Base-by-base conservation (phyloP, 2,113 vertebrate species). In the Sceloporus undulatus region DNA sequence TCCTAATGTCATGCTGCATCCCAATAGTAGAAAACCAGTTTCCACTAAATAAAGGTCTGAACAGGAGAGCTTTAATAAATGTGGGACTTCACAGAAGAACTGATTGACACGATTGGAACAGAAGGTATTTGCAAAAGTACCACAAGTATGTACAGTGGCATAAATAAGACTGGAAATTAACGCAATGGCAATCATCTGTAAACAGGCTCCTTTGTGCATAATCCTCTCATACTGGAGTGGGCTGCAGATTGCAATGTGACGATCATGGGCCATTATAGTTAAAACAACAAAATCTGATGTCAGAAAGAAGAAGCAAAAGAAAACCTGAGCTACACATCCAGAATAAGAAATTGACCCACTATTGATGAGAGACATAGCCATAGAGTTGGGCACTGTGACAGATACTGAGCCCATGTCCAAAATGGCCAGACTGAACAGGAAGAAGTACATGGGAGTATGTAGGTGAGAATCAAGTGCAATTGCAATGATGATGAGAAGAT, bases 21-120 rank as follows among this genome's bases (percentile, higher is more conserved):
- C 27, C 40, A 87, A 18, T 5, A 48, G 25, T 62, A 74, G 68
- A 9, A 87, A 2, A 8, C 79, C 78, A n/a, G 62, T 25, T 81
- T 81, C 68, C 6, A 82, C 38, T n/a, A 82, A 6, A 6, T 81
- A 81, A 40, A 62, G 19, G 16, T 74, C 54, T 42, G 68, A 62
- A 25, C 86, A 87, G 7, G 86, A 73, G 18, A 87, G 34, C 38
- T 62, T 87, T n/a, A 87, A 0, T 59, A 87, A 65, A 6, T 73
- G 25, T 48, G 79, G 86, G 9, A 87, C 21, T 75, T 87, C 86
- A 82, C 86, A 87, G 65, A 87, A 87, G 38, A 87, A 87, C 38
- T 87, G 86, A 42, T 81, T 29, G 34, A 87, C 40, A 4, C 2
- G 10, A 74, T 82, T 81, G 18, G 86, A 87, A 25, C 79, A 87